Evolutionary conservation across 2,888 invertebrate species (phyloP), one percentile per base, ranked within the genome.

Genomic region (Caenorhabditis angaria): DNA sequence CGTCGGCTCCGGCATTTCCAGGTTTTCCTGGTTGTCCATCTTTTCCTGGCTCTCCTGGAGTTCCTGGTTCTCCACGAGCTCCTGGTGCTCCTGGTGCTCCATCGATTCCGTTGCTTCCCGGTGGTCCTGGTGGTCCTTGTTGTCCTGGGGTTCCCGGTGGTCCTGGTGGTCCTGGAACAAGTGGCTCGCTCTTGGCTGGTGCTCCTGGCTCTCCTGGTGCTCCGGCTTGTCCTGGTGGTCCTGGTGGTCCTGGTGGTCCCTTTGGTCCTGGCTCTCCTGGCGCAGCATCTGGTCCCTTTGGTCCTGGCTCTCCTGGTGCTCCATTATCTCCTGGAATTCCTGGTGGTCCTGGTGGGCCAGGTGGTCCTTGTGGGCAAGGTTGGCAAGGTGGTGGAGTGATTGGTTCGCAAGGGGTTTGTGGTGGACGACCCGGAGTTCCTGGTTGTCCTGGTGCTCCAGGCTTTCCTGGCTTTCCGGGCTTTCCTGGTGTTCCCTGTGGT

Each of bases 201-300:
- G 61, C 41, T 76, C 79, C 77, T 61, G 77, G 76, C 72, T 78
- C 74, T 80, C 80, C 80, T 66, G 78, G 77, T 48, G 78, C 71
- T 78, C 81, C 81, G 59, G 79, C 76, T 64, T 74, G 76, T 77
- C 79, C 81, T 58, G 77, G 75, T 65, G 71, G 76, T 75, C 81
- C 81, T 64, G 78, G 73, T 48, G 78, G 76, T 75, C 76, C 73
- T 53, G 76, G 77, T 61, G 82, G 80, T 80, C 82, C 82, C 73
- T 82, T 82, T 65, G 82, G 82, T 82, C 82, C 82, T 51, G 77
- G 67, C 67, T 80, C 78, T 65, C 82, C 82, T 68, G 82, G 80
- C 18, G 78, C 65, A 59, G 82, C 80, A 62, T 82, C 78, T 69
- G 78, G 80, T 61, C 82, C 82, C 76, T 78, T 79, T 63, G 80